phyloP scores from a whole-genome alignment of 2,888 invertebrate genomes.

The Tigriopus californicus region DNA sequence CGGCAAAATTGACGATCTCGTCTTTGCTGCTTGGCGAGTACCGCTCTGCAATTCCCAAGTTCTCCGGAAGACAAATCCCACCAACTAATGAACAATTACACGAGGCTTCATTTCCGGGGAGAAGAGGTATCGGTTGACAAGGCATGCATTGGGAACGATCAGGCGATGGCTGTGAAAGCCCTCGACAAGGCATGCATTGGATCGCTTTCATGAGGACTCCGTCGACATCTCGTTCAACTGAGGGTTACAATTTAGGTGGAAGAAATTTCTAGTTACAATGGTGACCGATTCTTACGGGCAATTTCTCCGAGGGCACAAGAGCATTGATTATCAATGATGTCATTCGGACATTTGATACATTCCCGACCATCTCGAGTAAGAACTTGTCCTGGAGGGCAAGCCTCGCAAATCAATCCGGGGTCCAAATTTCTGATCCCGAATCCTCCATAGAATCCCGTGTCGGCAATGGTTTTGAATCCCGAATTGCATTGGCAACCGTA shows the following conservation, averaged over 20 bases:
- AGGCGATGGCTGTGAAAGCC: conserved; percentile 28
- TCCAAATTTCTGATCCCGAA: no score
- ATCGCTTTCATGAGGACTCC: conserved; percentile 23
- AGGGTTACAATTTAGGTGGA: not conserved
- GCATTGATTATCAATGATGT: not conserved
- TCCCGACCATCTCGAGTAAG: not conserved
- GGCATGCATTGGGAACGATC: conserved; percentile 28
- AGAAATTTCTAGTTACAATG: not conserved
- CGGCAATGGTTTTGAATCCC: no score
- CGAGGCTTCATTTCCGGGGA: not conserved
- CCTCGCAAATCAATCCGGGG: not conserved
- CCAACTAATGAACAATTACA: not conserved
- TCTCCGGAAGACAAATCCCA: not conserved
- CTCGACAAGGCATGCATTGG: conserved; percentile 29
- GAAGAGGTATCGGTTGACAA: conserved; percentile 23
- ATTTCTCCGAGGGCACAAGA: not conserved
- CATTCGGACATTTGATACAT: not conserved
- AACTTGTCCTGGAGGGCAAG: not conserved
- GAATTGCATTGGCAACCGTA: no score
- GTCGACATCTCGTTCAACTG: conserved; percentile 2
- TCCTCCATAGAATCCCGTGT: no score
- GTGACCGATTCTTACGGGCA: not conserved
- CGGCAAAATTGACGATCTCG: not conserved
- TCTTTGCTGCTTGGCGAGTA: not conserved
- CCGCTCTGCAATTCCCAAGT: not conserved